Conservation (phyloP, 2,113 vertebrate species). For the Amblyornis subalaris region DNA sequence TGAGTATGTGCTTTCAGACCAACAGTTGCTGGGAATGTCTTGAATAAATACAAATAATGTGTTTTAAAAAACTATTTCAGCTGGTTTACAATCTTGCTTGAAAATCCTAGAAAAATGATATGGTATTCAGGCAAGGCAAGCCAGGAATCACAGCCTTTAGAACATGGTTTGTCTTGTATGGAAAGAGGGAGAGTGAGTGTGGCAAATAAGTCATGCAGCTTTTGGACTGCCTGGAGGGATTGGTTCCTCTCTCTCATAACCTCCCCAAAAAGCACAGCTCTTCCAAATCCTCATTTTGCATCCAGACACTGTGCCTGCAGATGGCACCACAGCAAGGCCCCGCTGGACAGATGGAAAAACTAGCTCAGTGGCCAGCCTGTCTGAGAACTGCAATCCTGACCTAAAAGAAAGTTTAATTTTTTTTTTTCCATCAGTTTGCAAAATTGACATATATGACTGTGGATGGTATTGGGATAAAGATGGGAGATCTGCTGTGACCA, state of each 20-base stretch:
- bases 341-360: neutral
- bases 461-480: neutral
- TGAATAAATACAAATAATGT: neutral
- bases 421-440: neutral
- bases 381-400: neutral
- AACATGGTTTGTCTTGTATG: neutral
- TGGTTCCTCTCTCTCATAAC: neutral
- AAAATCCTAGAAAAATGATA: neutral
- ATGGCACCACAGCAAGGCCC: conserved; percentile 33
- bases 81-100: neutral
- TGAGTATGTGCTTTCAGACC: neutral
- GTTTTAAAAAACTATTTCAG: neutral
- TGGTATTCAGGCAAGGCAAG: accelerated
- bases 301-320: neutral
- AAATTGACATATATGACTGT: neutral
- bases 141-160: neutral
- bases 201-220: neutral
- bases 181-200: neutral
- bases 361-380: neutral
- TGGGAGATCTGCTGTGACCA: neutral
- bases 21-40: neutral
- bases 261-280: neutral
- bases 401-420: neutral
- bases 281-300: neutral
- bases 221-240: neutral